Base-by-base conservation (phyloP, 2,113 vertebrate species). In the Hypomesus transpacificus region DNA sequence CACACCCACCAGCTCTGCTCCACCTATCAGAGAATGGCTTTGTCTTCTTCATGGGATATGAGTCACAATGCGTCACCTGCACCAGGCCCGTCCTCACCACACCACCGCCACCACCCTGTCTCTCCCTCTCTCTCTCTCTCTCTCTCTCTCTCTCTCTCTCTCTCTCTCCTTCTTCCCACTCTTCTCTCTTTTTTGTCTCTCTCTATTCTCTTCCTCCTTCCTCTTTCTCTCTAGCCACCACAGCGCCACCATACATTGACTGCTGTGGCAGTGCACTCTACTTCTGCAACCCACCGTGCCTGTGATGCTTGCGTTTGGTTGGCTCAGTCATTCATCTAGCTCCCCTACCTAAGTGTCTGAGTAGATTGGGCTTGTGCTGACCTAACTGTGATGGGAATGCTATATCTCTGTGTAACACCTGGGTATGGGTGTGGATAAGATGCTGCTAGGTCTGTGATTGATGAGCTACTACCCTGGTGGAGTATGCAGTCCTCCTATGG, bases 291-390 rank as follows among this genome's bases (percentile, higher is more conserved):
- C 69, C 75, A 64, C 24, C 87, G 89, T 91, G 90, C 90, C 89
- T 92, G 89, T 92, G 89, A 91, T 82, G 90, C 92, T 90, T 93
- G 92, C 89, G 87, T 84, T 81, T 46, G 39, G 21, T 68, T 70
- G 72, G 76, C 75, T 86, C 77, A 78, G 71, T 84, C 87, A 87
- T 86, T 82, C 86, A 87, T 87, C 24, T 31, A 72, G 67, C 21
- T 26, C 24, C 73, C 70, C 56, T 63, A 26, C 22, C 34, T 69
- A 50, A n/a, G 26, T 46, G 71, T 84, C 70, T 80, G 69, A 81
- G 31, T 21, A 20, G 14, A 59, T 24, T 69, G 20, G 71, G 67
- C 68, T 81, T 65, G 60, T 66, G 34, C 78, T 63, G 39, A 46
- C 39, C 16, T 31, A 31, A 14, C 16, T 31, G 14, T 63, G 61